Evolutionary conservation across 2,888 invertebrate genomes (phyloP), one percentile per base, ranked within the genome.

Genomic region (Drosophila flavopinicola): DNA sequence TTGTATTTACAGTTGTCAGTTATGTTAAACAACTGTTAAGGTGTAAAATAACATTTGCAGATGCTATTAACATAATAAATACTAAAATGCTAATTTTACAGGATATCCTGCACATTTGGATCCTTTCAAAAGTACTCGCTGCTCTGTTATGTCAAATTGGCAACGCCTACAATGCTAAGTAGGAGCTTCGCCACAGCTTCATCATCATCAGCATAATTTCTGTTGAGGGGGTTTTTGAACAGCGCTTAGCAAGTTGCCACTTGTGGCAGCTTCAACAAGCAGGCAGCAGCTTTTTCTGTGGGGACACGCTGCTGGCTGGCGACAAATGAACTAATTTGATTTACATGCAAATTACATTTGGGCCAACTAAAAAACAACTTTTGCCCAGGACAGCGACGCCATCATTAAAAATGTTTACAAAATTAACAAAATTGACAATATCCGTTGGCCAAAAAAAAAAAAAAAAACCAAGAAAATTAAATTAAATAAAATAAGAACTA

Each of bases 271-370:
- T 29, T 27, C 10, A 5, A 20, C 11, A 10, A 49, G 42, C 33
- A 37, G n/a, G 23, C 13, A 11, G 35, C 7, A 20, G 20, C 20
- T 20, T 24, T 15, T 27, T 15, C 7, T 10, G 17, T 10, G 37
- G 27, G 3, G 17, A n/a, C n/a, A n/a, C n/a, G n/a, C n/a, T n/a
- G n/a, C n/a, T n/a, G n/a, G n/a, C n/a, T n/a, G n/a, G 39, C 52
- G 54, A 44, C 60, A 67, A 77, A 71, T 71, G 54, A 69, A 75
- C 79, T 83, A 69, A 79, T 75, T 83, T 77, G 72, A 75, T 83
- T 80, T 79, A 72, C 77, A 79, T 75, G 75, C 64, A 83, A 79
- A 83, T 83, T 77, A 67, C 66, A 77, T 60, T 74, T 67, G 39
- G 59, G 42, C 60, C 45, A 72, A 59, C 51, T 64, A 44, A 59